These are phyloP conservation scores for Albula glossodonta DNA, from an alignment of 2,113 vertebrate species.

Conservation along the genomic window DNA sequence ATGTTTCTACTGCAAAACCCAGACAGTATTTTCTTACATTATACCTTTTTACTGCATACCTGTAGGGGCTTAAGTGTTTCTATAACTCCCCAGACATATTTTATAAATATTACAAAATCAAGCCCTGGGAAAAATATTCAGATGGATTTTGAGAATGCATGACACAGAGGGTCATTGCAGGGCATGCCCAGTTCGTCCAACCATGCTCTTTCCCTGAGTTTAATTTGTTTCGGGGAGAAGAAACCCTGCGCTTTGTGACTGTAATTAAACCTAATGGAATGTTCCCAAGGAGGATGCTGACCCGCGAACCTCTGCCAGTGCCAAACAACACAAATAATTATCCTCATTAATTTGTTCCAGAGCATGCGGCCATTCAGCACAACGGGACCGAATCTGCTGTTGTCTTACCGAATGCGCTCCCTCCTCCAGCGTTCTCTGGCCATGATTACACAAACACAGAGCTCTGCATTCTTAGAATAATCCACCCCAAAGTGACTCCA, in stretches of 20 bases:
- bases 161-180: background rate
- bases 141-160: background rate
- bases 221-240: background rate
- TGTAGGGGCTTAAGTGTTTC: background rate
- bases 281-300: background rate
- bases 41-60: too few species aligned
- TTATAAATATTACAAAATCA: background rate
- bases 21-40: too few species aligned
- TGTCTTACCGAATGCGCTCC: background rate
- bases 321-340: slow-evolving; percentile 10
- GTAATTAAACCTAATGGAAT: background rate
- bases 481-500: background rate
- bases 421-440: too few species aligned
- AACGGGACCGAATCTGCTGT: slow-evolving; percentile 6
- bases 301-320: background rate
- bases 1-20: background rate
- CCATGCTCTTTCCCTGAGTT: background rate
- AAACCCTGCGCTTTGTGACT: background rate
- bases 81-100: background rate
- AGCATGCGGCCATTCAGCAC: background rate
- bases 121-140: too few species aligned
- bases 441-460: background rate
- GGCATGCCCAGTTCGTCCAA: background rate
- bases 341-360: slow-evolving; percentile 17
- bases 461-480: slow-evolving; percentile 5